These are phyloP conservation scores for Celastrina argiolus DNA, from an alignment of 2,888 invertebrate species.

Conservation along the genomic window DNA sequence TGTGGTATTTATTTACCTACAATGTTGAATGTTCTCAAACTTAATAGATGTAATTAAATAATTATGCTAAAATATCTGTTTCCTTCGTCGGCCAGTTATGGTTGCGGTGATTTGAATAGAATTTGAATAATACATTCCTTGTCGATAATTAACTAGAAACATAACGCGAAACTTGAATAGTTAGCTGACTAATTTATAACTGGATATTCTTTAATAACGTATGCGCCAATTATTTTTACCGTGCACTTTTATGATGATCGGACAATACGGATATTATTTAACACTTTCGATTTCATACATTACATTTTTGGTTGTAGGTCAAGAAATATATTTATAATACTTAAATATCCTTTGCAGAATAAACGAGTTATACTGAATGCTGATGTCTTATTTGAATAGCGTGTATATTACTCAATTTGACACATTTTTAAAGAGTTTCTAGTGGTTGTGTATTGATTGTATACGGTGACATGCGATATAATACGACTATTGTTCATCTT, in stretches of 20 bases:
- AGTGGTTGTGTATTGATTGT: not conserved
- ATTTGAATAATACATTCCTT: slow-evolving; percentile 29
- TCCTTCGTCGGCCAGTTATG: slow-evolving; percentile 29
- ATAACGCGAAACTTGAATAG: slow-evolving; percentile 20
- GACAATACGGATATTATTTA: not conserved
- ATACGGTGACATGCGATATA: not conserved
- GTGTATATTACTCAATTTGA: slow-evolving; percentile 3
- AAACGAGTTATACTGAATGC: not conserved
- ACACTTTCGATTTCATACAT: slow-evolving; percentile 13
- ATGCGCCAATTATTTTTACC: not conserved
- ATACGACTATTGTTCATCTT: slow-evolving; percentile 1
- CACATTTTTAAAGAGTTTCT: slow-evolving; percentile 1
- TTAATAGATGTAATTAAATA: slow-evolving; percentile 31
- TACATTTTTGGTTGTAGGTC: not conserved
- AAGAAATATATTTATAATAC: not conserved
- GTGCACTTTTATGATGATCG: not conserved
- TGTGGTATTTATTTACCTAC: not conserved
- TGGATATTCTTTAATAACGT: slow-evolving; percentile 6
- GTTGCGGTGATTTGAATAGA: slow-evolving; percentile 33
- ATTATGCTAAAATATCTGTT: slow-evolving; percentile 31
- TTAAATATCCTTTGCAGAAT: not conserved
- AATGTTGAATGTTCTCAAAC: slow-evolving; percentile 24
- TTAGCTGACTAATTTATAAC: slow-evolving; percentile 19
- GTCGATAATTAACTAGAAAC: slow-evolving; percentile 24
- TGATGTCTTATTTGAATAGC: not conserved